Percentiles rank a stretch among this genome's conserved stretches.
Conservation (phyloP, 2,888 invertebrate species). For the Ichneumoninae sp. region DNA sequence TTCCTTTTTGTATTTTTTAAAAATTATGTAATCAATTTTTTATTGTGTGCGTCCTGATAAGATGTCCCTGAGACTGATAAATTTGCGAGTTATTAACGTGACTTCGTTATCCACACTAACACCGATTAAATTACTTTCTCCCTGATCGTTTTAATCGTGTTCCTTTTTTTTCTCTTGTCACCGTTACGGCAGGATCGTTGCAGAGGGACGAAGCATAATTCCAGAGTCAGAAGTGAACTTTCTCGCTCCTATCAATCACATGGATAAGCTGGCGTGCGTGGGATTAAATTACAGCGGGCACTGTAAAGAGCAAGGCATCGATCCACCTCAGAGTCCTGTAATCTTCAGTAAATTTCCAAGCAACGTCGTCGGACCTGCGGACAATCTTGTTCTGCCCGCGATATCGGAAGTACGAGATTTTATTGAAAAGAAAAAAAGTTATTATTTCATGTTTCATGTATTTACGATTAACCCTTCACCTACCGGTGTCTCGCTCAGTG, state of each 20-base stretch:
- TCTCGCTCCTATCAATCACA: constrained; percentile 90
- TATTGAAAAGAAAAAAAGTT: not conserved
- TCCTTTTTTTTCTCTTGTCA: not conserved
- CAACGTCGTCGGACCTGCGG: constrained; percentile 90
- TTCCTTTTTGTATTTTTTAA: not conserved
- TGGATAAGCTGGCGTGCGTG: constrained; percentile 94
- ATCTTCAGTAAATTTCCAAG: constrained; percentile 95
- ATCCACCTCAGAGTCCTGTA: constrained; percentile 91
- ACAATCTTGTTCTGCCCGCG: constrained; percentile 87
- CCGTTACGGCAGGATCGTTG: constrained; percentile 84
- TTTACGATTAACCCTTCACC: not conserved
- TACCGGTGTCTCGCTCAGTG: no score
- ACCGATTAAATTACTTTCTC: not conserved
- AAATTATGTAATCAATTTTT: not conserved
- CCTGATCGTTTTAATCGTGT: not conserved
- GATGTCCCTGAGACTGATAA: not conserved
- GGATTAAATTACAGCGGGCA: constrained; percentile 95
- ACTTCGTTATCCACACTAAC: not conserved
- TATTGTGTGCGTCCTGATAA: not conserved
- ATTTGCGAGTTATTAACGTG: not conserved
- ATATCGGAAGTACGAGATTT: constrained; percentile 86
- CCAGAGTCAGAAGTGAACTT: constrained; percentile 86
- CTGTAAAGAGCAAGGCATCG: constrained; percentile 92
- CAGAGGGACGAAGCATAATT: constrained; percentile 85
- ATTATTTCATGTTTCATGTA: not conserved